These are phyloP conservation scores for Sarotherodon lohbergeri DNA, from an alignment of 2,113 vertebrate genomes.

Conservation along the genomic window DNA sequence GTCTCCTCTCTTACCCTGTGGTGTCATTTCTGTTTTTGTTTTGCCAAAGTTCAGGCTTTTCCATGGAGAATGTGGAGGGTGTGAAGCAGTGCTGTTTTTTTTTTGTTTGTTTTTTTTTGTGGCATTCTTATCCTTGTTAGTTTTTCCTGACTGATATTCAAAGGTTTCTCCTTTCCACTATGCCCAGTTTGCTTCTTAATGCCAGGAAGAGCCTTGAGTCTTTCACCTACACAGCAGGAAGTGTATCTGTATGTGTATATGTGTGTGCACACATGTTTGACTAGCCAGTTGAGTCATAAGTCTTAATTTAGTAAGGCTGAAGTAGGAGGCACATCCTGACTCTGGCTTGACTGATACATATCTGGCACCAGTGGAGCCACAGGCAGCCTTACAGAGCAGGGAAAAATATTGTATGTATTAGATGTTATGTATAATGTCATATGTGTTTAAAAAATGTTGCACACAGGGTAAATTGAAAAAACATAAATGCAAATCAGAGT, in stretches of 20 bases:
- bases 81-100: neutral
- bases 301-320: conserved; percentile 29
- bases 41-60: conserved; percentile 10
- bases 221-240: conserved; percentile 11
- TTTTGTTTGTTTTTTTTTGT: neutral
- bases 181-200: neutral
- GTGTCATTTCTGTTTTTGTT: neutral
- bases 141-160: neutral
- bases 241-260: neutral
- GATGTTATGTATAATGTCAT: neutral
- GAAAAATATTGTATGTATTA: neutral
- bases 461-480: too few relatives aligned
- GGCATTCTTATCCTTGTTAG: too few relatives aligned
- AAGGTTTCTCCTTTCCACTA: neutral
- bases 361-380: neutral
- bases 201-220: neutral
- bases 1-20: neutral
- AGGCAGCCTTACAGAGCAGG: neutral
- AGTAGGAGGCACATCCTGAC: conserved; percentile 18
- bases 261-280: neutral
- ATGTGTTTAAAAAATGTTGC: neutral
- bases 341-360: conserved; percentile 8
- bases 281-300: conserved; percentile 14
- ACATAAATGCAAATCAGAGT: neutral
- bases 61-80: neutral